A percentile compares a stretch with the other conserved stretches of the same genome.
Evolutionary conservation across 2,113 vertebrate species (phyloP).

Genomic region (Speoplatyrhinus poulsoni): DNA sequence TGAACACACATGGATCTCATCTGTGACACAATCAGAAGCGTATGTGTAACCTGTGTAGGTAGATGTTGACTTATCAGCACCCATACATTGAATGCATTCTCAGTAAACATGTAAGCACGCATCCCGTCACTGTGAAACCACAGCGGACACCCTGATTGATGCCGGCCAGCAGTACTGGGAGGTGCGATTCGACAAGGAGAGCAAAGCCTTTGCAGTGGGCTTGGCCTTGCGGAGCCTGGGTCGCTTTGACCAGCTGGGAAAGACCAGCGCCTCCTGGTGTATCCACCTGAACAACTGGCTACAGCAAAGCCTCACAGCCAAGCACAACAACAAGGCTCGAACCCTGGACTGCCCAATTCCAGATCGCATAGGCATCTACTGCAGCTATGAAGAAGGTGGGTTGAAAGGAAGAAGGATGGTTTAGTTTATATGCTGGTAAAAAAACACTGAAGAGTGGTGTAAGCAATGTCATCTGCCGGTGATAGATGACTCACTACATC

Average conservation of each 20-base stretch:
- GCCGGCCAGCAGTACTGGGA: slow-evolving; percentile 94
- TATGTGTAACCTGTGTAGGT: too few species aligned
- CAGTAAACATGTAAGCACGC: background rate
- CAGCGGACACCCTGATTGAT: slow-evolving; percentile 89
- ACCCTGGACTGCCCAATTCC: slow-evolving; percentile 87
- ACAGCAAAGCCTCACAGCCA: slow-evolving; percentile 94
- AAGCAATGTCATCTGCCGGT: too few species aligned
- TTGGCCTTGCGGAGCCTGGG: slow-evolving; percentile 89
- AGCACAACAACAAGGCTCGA: slow-evolving; percentile 95
- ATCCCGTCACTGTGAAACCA: fast-evolving
- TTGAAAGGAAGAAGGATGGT: too few species aligned
- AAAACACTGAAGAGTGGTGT: too few species aligned
- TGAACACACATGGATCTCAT: background rate
- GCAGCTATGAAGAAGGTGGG: slow-evolving; percentile 91
- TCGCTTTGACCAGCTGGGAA: slow-evolving; percentile 93
- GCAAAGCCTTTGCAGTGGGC: slow-evolving; percentile 90
- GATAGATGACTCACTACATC: background rate
- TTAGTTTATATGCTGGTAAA: background rate
- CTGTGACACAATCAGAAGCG: background rate
- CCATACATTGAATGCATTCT: background rate
- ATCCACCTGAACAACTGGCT: slow-evolving; percentile 97
- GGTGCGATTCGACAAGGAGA: slow-evolving; percentile 89
- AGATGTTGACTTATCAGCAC: too few species aligned
- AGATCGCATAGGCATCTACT: slow-evolving; percentile 87
- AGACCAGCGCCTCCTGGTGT: slow-evolving; percentile 91